Percentiles rank a stretch among this genome's conserved stretches.
Conservation (phyloP, 2,888 invertebrate genomes). For the Dioctria linearis region DNA sequence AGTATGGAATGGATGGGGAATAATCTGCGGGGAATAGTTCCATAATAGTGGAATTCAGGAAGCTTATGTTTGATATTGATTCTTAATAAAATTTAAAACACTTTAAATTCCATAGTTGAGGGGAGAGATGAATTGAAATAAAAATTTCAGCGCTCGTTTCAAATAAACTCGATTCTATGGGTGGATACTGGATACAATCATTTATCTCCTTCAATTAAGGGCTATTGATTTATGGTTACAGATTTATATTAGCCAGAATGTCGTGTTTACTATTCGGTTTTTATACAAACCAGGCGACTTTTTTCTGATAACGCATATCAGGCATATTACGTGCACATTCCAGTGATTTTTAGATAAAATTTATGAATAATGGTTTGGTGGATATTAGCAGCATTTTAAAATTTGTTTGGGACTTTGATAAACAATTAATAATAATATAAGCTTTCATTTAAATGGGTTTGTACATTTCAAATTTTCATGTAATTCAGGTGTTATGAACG, state of each 20-base stretch:
- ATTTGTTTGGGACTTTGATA: too few species aligned
- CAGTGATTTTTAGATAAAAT: too few species aligned
- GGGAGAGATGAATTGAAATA: neutral
- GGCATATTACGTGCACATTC: too few species aligned
- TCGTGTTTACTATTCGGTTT: too few species aligned
- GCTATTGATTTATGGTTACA: conserved; percentile 31
- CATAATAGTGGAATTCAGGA: neutral
- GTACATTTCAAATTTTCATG: too few species aligned
- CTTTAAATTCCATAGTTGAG: conserved; percentile 11
- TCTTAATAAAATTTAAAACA: conserved; percentile 19
- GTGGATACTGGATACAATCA: neutral
- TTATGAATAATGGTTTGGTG: too few species aligned
- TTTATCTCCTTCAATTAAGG: conserved; percentile 38
- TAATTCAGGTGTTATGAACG: too few species aligned
- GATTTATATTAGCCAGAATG: conserved; percentile 1
- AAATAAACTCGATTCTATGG: conserved; percentile 24
- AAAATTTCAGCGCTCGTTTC: neutral
- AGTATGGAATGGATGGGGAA: neutral
- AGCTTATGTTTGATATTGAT: neutral
- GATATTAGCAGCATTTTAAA: too few species aligned
- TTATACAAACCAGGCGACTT: too few species aligned
- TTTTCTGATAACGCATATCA: too few species aligned
- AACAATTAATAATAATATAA: too few species aligned
- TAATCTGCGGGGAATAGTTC: neutral
- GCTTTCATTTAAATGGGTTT: too few species aligned